Evolutionary conservation across 2,797 vertebrate genomes (phyloP).

Genomic region (Melanogrammus aeglefinus): DNA sequence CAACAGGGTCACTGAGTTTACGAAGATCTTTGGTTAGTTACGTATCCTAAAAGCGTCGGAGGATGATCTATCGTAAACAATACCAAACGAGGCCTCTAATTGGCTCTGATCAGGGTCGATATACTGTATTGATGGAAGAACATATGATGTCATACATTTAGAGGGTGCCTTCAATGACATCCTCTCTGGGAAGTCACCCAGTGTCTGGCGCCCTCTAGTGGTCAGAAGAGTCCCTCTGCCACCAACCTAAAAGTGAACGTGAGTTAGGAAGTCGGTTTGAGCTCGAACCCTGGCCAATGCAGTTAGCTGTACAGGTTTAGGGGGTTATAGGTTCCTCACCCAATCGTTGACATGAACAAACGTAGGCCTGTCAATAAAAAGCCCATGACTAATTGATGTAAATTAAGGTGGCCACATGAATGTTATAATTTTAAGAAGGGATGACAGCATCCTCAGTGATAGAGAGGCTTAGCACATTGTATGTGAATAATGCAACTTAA

Average conservation of each 20-base stretch:
- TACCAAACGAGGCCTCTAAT: background rate
- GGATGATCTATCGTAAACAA: background rate
- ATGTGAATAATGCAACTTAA: background rate
- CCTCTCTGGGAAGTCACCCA: conserved; percentile 18
- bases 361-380: background rate
- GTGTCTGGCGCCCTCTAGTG: conserved; percentile 54
- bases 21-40: conserved; percentile 27
- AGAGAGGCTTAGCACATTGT: background rate
- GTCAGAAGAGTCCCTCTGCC: background rate
- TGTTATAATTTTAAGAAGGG: background rate
- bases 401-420: background rate
- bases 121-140: conserved; percentile 47
- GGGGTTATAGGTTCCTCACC: background rate
- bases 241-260: background rate
- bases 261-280: background rate
- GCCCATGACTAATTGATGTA: background rate
- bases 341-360: background rate
- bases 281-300: background rate
- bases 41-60: background rate
- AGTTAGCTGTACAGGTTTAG: background rate
- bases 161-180: conserved; percentile 72
- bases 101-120: conserved; percentile 25
- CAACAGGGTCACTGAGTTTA: conserved; percentile 46
- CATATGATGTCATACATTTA: conserved; percentile 60
- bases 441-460: background rate